These are phyloP conservation scores for Agraylea sexmaculata DNA, from an alignment of 1,140 invertebrate genomes.

Conservation along the genomic window DNA sequence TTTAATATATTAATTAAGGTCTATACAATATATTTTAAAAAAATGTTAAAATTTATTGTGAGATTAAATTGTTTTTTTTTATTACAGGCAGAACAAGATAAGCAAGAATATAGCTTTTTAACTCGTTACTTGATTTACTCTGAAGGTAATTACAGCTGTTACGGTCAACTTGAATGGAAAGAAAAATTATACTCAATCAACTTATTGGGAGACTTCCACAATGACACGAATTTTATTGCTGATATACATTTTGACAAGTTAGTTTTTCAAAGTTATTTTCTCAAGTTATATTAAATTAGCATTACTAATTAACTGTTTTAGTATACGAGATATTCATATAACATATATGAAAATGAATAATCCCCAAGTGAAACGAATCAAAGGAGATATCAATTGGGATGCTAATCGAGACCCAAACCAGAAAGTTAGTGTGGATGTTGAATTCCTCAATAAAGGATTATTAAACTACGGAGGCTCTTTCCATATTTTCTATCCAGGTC, in stretches of 20 bases:
- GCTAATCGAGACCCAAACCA: conserved; percentile 66
- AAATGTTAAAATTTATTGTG: no score
- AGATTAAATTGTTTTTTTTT: conserved; percentile 4
- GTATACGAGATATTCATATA: conserved; percentile 60
- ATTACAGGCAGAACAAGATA: conserved; percentile 48
- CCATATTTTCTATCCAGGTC: conserved; percentile 58
- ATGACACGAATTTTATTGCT: conserved; percentile 34
- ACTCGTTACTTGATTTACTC: conserved; percentile 45
- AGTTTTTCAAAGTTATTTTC: conserved; percentile 25
- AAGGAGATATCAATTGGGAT: conserved; percentile 66
- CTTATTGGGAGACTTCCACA: conserved; percentile 38
- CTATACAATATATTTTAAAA: conserved; percentile 9
- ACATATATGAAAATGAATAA: conserved; percentile 45
- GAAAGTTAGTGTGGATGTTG: conserved; percentile 46
- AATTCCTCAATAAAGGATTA: conserved; percentile 35
- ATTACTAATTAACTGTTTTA: conserved; percentile 24
- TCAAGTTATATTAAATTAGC: not conserved
- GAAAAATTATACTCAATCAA: conserved; percentile 49
- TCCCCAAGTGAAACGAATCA: conserved; percentile 46
- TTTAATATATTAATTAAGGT: conserved; percentile 47
- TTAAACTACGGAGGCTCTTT: conserved; percentile 50
- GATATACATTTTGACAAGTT: conserved; percentile 65
- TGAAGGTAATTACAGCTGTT: conserved; percentile 44
- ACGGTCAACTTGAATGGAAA: conserved; percentile 51
- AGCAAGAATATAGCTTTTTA: conserved; percentile 47